phyloP scores from a whole-genome alignment of 2,797 vertebrate species.

The Octomys mimax region DNA sequence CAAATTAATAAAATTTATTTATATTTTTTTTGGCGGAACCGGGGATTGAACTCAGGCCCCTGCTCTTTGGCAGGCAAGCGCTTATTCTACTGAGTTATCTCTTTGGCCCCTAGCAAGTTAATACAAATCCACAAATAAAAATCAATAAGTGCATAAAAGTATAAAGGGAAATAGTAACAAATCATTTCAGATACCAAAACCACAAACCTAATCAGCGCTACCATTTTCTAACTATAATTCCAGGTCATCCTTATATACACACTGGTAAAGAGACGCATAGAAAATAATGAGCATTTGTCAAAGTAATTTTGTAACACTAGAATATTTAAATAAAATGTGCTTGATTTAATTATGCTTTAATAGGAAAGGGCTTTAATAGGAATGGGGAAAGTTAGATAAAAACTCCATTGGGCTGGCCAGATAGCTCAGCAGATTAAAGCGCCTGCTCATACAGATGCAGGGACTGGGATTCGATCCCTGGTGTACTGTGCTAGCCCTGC shows the following conservation, averaged over 20 bases:
- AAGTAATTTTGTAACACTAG: conserved; percentile 17
- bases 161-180: conserved; percentile 7
- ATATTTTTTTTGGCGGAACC: too few relatives aligned
- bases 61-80: too few relatives aligned
- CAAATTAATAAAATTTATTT: background rate
- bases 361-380: background rate
- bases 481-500: too few relatives aligned
- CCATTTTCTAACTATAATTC: conserved; percentile 18
- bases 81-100: too few relatives aligned
- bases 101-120: too few relatives aligned
- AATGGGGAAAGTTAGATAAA: conserved; percentile 29
- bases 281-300: background rate
- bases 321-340: conserved; percentile 4
- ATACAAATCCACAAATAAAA: conserved; percentile 43
- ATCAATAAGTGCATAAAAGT: background rate
- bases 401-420: background rate
- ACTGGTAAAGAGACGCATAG: background rate
- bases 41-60: too few relatives aligned
- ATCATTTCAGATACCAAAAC: background rate
- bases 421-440: too few relatives aligned
- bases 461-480: too few relatives aligned
- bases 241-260: background rate
- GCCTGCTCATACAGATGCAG: too few relatives aligned
- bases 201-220: background rate
- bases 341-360: background rate